Evolutionary conservation across 2,113 vertebrate genomes (phyloP), one percentile per base, ranked within the genome.

Genomic region (Mastomys coucha): DNA sequence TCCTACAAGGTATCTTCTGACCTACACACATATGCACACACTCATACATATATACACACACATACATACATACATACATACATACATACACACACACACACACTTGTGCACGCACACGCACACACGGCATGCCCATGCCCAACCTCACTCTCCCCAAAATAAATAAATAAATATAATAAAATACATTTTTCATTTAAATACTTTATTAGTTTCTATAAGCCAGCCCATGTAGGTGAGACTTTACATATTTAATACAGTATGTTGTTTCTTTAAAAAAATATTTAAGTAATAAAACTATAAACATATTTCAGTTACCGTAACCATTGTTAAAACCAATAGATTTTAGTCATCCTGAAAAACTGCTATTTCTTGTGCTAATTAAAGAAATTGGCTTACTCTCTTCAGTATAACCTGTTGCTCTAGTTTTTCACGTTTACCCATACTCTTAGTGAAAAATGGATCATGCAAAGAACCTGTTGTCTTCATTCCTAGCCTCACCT

Each of bases 231-330:
- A 84, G n/a, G 60, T 42, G n/a, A 84, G 56, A 28, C n/a, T 84
- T 60, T 84, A 60, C 22, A 39, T 81, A 60, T 60, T 60, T 60
- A 84, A 42, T 60, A 39, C 53, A 82, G 36, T 80, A 53, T 80
- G 17, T 80, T 80, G 17, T 82, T 60, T 22, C 53, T 39, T 7
- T 72, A 39, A 72, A 72, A 72, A 65, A 69, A 69, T n/a, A n/a
- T n/a, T n/a, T n/a, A 70, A 70, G 17, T 70, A 10, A 42, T 75
- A 72, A 72, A 72, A 72, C 36, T 82, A 7, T 58, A 33, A 88
- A 12, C 36, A 76, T 75, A 85, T 92, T 94, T 51, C 22, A 80
- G 8, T 92, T 77, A n/a, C 89, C 31, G 42, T 92, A 36, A 92
- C 36, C 58, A 73, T 42, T 58, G 26, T 28, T 82, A 58, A 36